Base-by-base conservation (phyloP, 2,113 vertebrate species). In the Phasianus colchicus region DNA sequence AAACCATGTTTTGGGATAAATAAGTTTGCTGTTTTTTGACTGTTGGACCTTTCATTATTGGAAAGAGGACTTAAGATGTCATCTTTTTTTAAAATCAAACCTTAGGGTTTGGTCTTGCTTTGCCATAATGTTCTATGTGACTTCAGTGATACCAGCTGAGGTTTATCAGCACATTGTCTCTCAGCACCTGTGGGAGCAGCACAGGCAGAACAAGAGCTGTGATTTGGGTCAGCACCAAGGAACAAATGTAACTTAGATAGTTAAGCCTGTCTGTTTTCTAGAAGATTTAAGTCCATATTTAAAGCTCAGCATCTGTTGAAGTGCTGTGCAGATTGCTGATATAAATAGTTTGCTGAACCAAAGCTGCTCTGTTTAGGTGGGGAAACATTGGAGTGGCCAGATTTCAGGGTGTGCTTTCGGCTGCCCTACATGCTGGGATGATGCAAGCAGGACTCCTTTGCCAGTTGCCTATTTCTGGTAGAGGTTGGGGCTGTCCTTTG, bases 241-340 rank as follows among this genome's bases (percentile, higher is more conserved):
- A 81, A 57, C 48, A 47, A 67, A 69, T 86, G 60, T 75, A 92
- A 92, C 82, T 76, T n/a, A 22, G 24, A 91, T 96, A 87, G 93
- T 95, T 95, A 95, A 77, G 94, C 79, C 47, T 12, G 72, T 60
- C 76, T 96, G 87, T 58, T 93, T 89, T 78, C 87, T 64, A 66
- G 89, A 55, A 83, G 84, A 57, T 92, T 88, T 88, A 92, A 74
- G 89, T 80, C 82, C 87, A 43, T 92, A 89, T 94, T 93, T 96
- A 93, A 94, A 95, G 91, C 87, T 80, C 34, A 89, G 95, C 94
- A 93, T 95, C 94, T 93, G 90, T 25, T 91, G 87, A 47, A 89
- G 84, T 14, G 72, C 89, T 2, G 38, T 48, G 86, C 11, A 17
- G 82, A 63, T 79, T 54, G 77, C 81, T 21, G 78, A 47, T 91